These are phyloP conservation scores for Elaphurus davidianus DNA, from an alignment of 2,113 vertebrate genomes.

Conservation along the genomic window DNA sequence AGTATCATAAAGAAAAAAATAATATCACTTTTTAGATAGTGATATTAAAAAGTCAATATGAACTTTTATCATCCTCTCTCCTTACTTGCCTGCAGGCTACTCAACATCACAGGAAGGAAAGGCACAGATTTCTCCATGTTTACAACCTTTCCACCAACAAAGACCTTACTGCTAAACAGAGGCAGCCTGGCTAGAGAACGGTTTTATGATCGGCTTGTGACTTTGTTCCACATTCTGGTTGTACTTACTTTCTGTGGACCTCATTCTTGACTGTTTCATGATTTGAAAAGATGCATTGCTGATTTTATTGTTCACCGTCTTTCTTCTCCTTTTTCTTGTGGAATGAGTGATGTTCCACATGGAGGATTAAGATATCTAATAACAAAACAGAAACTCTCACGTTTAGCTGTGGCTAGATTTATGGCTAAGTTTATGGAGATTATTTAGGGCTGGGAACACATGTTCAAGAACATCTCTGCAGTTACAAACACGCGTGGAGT, in stretches of 20 bases:
- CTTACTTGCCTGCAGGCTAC: slow-evolving; percentile 54
- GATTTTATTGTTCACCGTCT: slow-evolving; percentile 51
- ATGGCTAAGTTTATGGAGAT: slow-evolving; percentile 36
- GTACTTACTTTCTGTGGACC: background rate
- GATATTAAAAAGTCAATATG: background rate
- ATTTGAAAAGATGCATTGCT: slow-evolving; percentile 40
- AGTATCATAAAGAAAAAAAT: background rate
- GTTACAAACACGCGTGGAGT: background rate
- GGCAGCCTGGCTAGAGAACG: background rate
- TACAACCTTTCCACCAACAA: background rate
- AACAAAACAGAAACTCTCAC: slow-evolving; percentile 58
- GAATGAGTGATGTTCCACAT: slow-evolving; percentile 36
- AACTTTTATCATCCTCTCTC: slow-evolving; percentile 44
- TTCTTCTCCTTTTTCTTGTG: slow-evolving; percentile 38
- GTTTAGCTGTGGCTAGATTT: slow-evolving; percentile 65
- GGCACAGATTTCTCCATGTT: background rate
- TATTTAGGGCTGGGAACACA: slow-evolving; percentile 56
- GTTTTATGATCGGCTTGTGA: slow-evolving; percentile 41
- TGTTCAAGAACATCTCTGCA: slow-evolving; percentile 26
- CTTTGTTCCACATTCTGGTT: slow-evolving; percentile 58
- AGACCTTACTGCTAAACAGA: background rate
- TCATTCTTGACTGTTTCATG: slow-evolving; percentile 51
- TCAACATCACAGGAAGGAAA: background rate
- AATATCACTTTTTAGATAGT: background rate
- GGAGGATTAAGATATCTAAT: slow-evolving; percentile 67